These are phyloP conservation scores for Passer montanus DNA, from an alignment of 2,113 vertebrate genomes.

Conservation along the genomic window DNA sequence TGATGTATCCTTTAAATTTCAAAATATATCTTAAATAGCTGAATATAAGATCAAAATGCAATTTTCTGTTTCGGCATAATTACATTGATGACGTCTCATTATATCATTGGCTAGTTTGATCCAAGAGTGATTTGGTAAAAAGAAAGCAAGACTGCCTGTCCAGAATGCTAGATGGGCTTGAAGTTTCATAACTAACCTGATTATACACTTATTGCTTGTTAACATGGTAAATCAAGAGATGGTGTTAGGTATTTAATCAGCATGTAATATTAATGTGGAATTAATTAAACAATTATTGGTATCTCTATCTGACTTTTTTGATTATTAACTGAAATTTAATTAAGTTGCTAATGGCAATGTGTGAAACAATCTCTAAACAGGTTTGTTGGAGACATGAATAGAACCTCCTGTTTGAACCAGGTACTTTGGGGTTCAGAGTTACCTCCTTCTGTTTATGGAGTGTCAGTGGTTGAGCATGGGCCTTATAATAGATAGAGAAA, in stretches of 20 bases:
- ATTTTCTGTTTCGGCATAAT: neutral
- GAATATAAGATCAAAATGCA: neutral
- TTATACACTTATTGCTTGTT: neutral
- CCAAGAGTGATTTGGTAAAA: neutral
- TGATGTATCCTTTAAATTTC: neutral
- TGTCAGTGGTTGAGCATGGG: neutral
- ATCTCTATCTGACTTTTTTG: neutral
- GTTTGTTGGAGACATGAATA: neutral
- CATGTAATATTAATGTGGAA: neutral
- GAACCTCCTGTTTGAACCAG: neutral
- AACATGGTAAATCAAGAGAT: neutral
- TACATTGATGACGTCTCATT: neutral
- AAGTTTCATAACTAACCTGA: neutral
- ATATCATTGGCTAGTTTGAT: neutral
- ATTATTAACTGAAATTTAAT: constrained; percentile 18
- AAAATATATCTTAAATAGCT: neutral
- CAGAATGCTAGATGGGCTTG: neutral
- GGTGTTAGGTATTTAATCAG: constrained; percentile 1
- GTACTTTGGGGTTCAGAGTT: neutral
- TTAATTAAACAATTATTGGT: constrained; percentile 14
- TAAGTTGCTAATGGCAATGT: neutral
- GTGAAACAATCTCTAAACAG: neutral
- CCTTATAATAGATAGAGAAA: neutral
- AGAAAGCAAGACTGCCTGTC: neutral
- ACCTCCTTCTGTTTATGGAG: neutral